Evolutionary conservation across 1,140 invertebrate species (phyloP).

Genomic region (Oedothorax gibbosus): DNA sequence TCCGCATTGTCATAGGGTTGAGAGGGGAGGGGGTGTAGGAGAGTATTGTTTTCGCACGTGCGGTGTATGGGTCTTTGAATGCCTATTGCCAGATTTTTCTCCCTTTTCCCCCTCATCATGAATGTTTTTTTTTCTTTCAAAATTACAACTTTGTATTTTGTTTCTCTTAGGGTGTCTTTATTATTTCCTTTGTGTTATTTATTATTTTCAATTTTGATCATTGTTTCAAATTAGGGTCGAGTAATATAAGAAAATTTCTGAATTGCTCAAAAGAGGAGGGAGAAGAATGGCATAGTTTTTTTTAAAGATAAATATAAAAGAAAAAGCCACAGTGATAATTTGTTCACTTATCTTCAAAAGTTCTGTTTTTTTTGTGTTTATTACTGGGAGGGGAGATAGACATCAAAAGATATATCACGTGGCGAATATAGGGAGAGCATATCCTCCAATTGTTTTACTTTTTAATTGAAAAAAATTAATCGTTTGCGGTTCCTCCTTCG

Average conservation of each 20-base stretch:
- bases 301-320: too few species aligned
- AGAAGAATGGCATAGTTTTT: background rate
- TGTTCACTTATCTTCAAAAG: background rate
- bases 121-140: background rate
- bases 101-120: background rate
- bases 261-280: background rate
- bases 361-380: too few species aligned
- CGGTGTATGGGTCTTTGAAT: constrained; percentile 1
- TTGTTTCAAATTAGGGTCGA: constrained; percentile 17
- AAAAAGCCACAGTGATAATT: too few species aligned
- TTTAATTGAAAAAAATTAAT: too few species aligned
- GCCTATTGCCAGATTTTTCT: background rate
- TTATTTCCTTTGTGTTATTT: constrained; percentile 2
- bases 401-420: too few species aligned
- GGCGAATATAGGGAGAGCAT: too few species aligned
- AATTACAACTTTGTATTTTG: background rate
- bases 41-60: constrained; percentile 52
- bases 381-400: too few species aligned
- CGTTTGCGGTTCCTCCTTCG: too few species aligned
- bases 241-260: background rate
- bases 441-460: too few species aligned
- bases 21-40: background rate
- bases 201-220: background rate
- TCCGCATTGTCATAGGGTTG: constrained; percentile 28
- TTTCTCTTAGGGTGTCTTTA: background rate